Percentiles rank a stretch among this genome's conserved stretches.
These are phyloP conservation scores for Semotilus atromaculatus DNA, from an alignment of 2,797 vertebrate species.

Conservation along the genomic window DNA sequence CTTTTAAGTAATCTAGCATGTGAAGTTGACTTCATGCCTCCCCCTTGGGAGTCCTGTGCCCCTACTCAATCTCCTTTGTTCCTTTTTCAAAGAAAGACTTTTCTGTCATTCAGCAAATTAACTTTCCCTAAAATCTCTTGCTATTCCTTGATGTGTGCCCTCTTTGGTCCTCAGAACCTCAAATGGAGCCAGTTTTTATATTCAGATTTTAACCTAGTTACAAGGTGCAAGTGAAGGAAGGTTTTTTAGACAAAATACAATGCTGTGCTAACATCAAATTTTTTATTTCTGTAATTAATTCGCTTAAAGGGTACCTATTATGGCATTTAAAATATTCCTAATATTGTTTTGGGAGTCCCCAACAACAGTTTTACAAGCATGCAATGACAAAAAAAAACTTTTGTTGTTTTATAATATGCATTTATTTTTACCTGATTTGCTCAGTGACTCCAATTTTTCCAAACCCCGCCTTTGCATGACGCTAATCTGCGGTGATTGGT, in stretches of 20 bases:
- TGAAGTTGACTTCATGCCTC: constrained; percentile 33
- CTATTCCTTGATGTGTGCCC: constrained; percentile 12
- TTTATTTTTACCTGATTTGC: too few relatives aligned
- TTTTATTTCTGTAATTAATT: constrained; percentile 12
- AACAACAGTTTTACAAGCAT: too few relatives aligned
- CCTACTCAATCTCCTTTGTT: constrained; percentile 35
- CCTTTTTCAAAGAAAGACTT: constrained; percentile 41
- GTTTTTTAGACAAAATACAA: constrained; percentile 6
- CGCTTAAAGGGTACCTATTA: too few relatives aligned
- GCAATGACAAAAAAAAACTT: too few relatives aligned
- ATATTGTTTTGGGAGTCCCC: too few relatives aligned
- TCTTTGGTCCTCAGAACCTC: constrained; percentile 10
- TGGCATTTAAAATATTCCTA: too few relatives aligned
- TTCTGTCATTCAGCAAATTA: constrained; percentile 37
- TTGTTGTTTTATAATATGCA: too few relatives aligned
- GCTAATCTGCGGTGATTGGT: too few relatives aligned
- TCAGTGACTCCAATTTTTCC: too few relatives aligned
- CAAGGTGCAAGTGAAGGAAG: constrained; percentile 37
- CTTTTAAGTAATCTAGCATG: constrained; percentile 47
- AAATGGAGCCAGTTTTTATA: neutral
- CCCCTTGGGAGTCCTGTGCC: constrained; percentile 38
- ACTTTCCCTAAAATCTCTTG: constrained; percentile 22
- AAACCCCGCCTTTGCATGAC: too few relatives aligned
- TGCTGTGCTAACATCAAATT: constrained; percentile 17
- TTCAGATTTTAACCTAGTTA: constrained; percentile 20